A percentile compares a stretch with the other conserved stretches of the same genome.
Conservation (phyloP, 2,797 vertebrate genomes). For the Eidolon dupreanum region DNA sequence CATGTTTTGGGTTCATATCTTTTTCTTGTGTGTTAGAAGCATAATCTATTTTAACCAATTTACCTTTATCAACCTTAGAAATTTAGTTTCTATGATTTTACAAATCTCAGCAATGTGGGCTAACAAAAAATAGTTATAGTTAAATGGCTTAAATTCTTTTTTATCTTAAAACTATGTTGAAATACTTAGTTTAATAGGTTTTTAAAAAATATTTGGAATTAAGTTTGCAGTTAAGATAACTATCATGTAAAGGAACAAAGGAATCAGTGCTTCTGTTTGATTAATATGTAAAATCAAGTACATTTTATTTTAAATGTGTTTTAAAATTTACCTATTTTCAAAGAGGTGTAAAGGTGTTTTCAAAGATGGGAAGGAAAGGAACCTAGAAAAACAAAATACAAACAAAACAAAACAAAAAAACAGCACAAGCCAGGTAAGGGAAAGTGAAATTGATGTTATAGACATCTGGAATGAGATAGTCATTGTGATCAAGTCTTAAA, state of each 20-base stretch:
- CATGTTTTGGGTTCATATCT: background rate
- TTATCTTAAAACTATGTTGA: background rate
- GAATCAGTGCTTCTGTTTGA: background rate
- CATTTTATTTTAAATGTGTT: conserved; percentile 41
- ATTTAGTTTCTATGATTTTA: conserved; percentile 39
- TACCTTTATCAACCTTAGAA: background rate
- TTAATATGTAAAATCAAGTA: conserved; percentile 6
- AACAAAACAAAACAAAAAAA: background rate
- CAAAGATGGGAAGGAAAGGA: background rate
- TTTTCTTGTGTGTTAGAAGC: conserved; percentile 15
- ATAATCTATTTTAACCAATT: background rate
- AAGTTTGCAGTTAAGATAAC: background rate
- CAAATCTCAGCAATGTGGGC: background rate
- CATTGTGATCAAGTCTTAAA: background rate
- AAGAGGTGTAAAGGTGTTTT: background rate
- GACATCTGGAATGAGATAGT: background rate
- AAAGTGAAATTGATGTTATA: background rate
- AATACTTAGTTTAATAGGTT: background rate
- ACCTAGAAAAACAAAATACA: background rate
- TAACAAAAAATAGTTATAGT: background rate
- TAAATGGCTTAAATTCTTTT: background rate
- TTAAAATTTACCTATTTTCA: background rate
- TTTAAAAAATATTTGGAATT: background rate
- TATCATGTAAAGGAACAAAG: background rate
- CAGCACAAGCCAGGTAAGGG: background rate